Percentiles rank a stretch among this genome's conserved stretches.
phyloP scores from a whole-genome alignment of 2,113 vertebrate species.

The Lasiurus borealis region DNA sequence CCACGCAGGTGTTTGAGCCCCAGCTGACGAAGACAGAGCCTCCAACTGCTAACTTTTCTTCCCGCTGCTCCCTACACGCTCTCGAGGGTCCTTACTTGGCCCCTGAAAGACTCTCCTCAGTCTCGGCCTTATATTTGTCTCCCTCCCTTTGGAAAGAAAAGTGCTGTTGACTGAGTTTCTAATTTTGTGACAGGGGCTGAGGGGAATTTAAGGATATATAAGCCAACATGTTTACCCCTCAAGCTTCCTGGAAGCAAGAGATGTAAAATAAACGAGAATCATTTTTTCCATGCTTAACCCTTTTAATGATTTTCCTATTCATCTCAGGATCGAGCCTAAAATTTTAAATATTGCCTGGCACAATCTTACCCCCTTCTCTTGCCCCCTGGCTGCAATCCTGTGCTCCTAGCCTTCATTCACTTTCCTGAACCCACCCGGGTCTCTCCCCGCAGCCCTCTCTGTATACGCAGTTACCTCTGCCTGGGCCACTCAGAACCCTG shows the following conservation, averaged over 20 bases:
- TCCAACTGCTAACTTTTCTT: neutral
- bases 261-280: neutral
- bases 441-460: neutral
- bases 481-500: neutral
- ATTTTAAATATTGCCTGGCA: neutral
- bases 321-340: neutral
- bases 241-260: neutral
- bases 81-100: neutral
- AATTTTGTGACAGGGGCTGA: neutral
- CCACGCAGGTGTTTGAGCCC: neutral
- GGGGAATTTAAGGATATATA: neutral
- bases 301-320: neutral
- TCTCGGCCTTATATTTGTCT: neutral
- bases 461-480: accelerated
- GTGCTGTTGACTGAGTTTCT: neutral
- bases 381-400: neutral
- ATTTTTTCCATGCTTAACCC: neutral
- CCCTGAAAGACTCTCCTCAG: neutral
- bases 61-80: neutral
- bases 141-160: constrained; percentile 1
- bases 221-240: neutral
- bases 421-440: neutral
- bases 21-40: neutral
- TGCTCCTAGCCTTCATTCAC: neutral
- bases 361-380: neutral